phyloP scores from a whole-genome alignment of 1,140 invertebrate genomes.

The Nasonia giraulti region DNA sequence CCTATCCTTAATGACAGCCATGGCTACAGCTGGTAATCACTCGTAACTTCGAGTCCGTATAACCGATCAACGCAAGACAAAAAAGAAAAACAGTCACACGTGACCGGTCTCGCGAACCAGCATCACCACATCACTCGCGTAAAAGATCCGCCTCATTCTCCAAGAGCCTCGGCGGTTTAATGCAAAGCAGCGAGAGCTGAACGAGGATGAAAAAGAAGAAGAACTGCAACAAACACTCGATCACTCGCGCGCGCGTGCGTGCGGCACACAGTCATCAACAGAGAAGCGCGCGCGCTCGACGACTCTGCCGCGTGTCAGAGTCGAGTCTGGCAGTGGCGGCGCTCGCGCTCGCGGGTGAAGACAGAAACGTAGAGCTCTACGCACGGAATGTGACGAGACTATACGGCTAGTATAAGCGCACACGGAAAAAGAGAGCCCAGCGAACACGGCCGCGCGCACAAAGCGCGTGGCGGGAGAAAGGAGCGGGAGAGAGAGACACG shows the following conservation, averaged over 20 bases:
- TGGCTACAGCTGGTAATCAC: neutral
- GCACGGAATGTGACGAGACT: conserved; percentile 64
- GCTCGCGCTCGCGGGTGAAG: conserved; percentile 63
- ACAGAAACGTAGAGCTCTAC: conserved; percentile 68
- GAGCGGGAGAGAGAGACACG: conserved; percentile 49
- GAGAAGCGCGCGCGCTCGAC: conserved; percentile 51
- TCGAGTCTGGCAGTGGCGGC: conserved; percentile 55
- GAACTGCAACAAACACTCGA: too few relatives aligned
- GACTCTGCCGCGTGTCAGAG: conserved; percentile 56
- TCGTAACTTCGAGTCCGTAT: neutral
- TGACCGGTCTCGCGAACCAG: neutral
- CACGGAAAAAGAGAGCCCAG: conserved; percentile 58
- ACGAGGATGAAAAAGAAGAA: neutral
- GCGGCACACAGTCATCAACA: neutral
- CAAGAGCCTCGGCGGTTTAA: neutral
- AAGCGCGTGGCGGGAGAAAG: conserved; percentile 55
- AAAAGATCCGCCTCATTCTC: neutral
- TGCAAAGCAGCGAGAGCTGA: neutral
- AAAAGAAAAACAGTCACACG: conserved; percentile 13
- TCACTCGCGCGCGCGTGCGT: neutral
- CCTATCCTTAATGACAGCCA: conserved; percentile 5
- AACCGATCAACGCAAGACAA: neutral
- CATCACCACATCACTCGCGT: conserved; percentile 33
- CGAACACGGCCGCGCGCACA: conserved; percentile 16
- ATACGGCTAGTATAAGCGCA: conserved; percentile 49